These are phyloP conservation scores for Montipora capitata DNA, from an alignment of 92 coral and sea anemone genomes.

Conservation along the genomic window DNA sequence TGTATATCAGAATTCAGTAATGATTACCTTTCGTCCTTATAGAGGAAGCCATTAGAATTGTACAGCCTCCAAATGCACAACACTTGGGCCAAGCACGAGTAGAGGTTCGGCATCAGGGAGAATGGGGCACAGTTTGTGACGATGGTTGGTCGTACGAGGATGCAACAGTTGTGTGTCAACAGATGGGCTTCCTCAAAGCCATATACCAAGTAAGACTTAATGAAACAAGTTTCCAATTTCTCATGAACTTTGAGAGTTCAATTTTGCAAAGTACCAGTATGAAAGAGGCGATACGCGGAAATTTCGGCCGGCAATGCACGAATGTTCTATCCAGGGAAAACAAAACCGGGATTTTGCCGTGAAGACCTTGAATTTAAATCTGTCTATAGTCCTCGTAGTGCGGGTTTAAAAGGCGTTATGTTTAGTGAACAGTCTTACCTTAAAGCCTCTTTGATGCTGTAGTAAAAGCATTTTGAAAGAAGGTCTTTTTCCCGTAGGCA, in stretches of 20 bases:
- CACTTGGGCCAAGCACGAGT: conserved; percentile 53
- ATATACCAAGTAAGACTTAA: conserved; percentile 32
- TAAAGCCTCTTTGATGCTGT: no score
- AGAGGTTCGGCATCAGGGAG: conserved; percentile 42
- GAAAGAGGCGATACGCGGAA: no score
- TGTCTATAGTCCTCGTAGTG: no score
- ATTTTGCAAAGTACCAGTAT: no score
- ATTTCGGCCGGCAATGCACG: no score
- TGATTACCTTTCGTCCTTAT: background rate
- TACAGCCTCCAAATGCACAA: conserved; percentile 27
- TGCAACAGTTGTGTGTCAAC: conserved; percentile 50
- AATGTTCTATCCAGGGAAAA: background rate
- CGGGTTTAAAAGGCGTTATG: no score
- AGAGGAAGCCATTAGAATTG: conserved; percentile 26
- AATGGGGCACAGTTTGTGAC: conserved; percentile 62
- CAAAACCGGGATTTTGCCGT: no score
- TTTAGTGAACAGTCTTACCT: no score
- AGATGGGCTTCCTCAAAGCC: conserved; percentile 57
- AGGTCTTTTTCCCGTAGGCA: conserved; percentile 31
- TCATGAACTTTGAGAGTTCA: no score
- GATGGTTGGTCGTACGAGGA: conserved; percentile 55
- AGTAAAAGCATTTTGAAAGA: background rate
- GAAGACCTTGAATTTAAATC: no score
- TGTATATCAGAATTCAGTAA: no score
- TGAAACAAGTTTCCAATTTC: no score